phyloP scores from a whole-genome alignment of 2,888 invertebrate genomes.

The Leptopilina drosophilae region DNA sequence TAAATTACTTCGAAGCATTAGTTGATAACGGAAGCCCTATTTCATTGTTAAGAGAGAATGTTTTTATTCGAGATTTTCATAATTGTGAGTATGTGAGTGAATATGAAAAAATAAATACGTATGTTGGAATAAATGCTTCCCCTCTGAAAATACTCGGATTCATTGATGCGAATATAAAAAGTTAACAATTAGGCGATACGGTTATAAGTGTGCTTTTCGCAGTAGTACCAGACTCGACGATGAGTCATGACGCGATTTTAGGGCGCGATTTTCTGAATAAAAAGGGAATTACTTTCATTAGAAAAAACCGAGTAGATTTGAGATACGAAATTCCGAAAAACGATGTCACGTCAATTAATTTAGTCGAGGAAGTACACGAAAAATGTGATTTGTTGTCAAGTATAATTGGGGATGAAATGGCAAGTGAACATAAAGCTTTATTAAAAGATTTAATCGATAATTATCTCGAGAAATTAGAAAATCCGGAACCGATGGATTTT shows the following conservation, averaged over 20 bases:
- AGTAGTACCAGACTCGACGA: constrained; percentile 21
- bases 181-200: no score
- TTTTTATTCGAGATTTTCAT: not conserved
- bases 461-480: not conserved
- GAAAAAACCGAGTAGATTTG: not conserved
- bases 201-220: not conserved
- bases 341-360: not conserved
- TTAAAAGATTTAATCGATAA: not conserved
- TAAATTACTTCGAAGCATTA: not conserved
- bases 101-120: not conserved
- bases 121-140: not conserved
- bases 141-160: not conserved
- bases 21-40: not conserved
- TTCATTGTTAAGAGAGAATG: not conserved
- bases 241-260: not conserved
- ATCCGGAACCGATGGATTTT: not conserved
- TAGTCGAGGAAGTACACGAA: not conserved
- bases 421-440: no score
- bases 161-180: no score
- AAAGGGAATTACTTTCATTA: not conserved
- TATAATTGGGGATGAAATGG: not conserved
- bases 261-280: constrained; percentile 22
- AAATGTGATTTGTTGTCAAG: not conserved
- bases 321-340: constrained; percentile 7
- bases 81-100: not conserved